Percentiles rank a stretch among this genome's conserved stretches.
phyloP scores from a whole-genome alignment of 2,888 invertebrate species.

The Oasisia sp. region DNA sequence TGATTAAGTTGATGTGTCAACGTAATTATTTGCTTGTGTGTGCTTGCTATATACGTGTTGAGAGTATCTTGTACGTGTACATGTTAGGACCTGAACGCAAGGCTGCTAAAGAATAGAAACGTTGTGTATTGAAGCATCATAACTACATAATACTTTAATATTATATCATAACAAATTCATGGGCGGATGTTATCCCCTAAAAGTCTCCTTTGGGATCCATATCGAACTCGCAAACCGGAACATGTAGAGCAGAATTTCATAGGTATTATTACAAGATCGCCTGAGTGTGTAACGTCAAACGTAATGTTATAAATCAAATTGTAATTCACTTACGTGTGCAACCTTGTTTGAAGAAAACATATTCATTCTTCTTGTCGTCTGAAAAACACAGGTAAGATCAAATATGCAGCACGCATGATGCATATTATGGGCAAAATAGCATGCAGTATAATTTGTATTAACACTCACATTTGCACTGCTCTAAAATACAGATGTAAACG shows the following conservation, averaged over 20 bases:
- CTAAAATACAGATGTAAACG: background rate
- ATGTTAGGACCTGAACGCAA: background rate
- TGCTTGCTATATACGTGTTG: background rate
- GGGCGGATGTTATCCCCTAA: background rate
- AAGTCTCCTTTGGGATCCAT: background rate
- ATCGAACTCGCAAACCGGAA: background rate
- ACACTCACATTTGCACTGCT: background rate
- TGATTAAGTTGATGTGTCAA: no score
- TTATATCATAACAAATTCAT: background rate
- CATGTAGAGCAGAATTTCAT: no score
- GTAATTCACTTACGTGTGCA: background rate
- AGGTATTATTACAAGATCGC: no score
- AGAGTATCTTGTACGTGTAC: no score
- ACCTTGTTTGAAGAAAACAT: conserved; percentile 6
- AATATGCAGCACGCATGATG: background rate
- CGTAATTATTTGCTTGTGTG: background rate
- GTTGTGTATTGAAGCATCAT: background rate
- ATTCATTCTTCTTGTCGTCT: background rate
- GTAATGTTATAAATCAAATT: background rate
- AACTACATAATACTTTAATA: background rate
- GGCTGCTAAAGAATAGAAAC: background rate
- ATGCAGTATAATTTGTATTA: background rate
- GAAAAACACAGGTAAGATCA: background rate
- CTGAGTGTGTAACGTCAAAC: no score
- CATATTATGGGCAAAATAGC: background rate